Percentiles rank a stretch among this genome's conserved stretches.
Conservation (phyloP, 2,113 vertebrate species). For the Puntigrus tetrazona region DNA sequence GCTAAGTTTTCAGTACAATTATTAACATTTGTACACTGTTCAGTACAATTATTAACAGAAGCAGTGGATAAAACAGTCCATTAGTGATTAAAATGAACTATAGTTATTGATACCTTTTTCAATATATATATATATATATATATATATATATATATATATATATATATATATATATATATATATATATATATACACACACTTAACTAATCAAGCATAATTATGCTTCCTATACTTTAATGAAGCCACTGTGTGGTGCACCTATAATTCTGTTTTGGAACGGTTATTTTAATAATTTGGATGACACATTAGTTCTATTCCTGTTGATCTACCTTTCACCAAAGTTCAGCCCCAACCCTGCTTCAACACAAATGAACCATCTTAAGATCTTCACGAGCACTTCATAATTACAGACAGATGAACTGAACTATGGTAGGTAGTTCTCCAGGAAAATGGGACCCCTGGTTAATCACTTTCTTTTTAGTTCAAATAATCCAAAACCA, state of each 20-base stretch:
- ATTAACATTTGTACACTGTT: too few relatives aligned
- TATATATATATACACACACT: too few relatives aligned
- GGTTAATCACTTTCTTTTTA: neutral
- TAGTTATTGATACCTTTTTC: neutral
- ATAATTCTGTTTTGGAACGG: neutral
- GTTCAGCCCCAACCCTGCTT: neutral
- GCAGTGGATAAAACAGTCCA: neutral
- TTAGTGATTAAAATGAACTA: neutral
- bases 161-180: too few relatives aligned
- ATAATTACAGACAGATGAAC: neutral
- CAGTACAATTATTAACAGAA: neutral
- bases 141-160: too few relatives aligned
- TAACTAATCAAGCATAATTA: neutral
- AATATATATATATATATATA: too few relatives aligned
- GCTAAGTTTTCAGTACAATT: neutral
- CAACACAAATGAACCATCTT: neutral
- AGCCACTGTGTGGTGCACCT: neutral
- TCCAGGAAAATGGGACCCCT: neutral
- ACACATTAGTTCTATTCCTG: neutral
- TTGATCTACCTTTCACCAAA: neutral
- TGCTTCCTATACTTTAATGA: neutral
- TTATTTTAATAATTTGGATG: neutral
- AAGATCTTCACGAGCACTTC: neutral
- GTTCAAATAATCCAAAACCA: neutral
- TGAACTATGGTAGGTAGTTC: neutral